phyloP scores from a whole-genome alignment of 1,140 invertebrate species.

The Pachypeltis micranthus region DNA sequence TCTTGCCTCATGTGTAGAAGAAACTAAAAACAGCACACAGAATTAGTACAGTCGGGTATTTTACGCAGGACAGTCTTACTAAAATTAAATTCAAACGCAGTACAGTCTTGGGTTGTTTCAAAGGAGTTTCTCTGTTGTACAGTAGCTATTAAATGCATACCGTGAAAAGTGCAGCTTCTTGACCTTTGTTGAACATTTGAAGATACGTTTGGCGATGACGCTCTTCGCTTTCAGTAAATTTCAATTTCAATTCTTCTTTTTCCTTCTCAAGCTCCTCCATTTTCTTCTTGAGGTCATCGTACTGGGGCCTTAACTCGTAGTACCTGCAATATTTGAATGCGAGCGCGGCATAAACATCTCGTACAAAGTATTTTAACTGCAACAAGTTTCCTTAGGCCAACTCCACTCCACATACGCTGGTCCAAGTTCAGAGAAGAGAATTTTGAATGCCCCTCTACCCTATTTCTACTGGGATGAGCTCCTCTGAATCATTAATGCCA shows the following conservation, averaged over 20 bases:
- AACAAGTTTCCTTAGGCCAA: too few species aligned
- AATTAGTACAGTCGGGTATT: too few species aligned
- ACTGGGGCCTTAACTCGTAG: constrained; percentile 34
- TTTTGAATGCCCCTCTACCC: too few species aligned
- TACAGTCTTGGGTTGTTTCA: not conserved
- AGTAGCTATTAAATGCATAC: not conserved
- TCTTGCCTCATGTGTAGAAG: too few species aligned
- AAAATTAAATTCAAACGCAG: not conserved
- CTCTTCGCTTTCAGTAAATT: constrained; percentile 58
- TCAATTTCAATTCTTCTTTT: constrained; percentile 50
- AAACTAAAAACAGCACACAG: too few species aligned
- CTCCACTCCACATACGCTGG: too few species aligned
- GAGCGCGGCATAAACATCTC: too few species aligned
- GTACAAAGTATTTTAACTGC: too few species aligned
- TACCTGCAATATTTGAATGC: too few species aligned
- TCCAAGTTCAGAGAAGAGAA: too few species aligned
- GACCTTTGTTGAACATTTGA: constrained; percentile 70
- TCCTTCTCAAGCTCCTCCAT: constrained; percentile 36
- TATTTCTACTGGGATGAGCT: too few species aligned
- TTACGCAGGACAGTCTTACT: not conserved
- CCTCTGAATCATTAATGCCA: too few species aligned
- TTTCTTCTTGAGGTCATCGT: constrained; percentile 31
- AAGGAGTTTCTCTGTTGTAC: not conserved
- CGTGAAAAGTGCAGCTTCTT: constrained; percentile 56
- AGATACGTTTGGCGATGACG: constrained; percentile 63